Base-by-base conservation (phyloP, 1,140 invertebrate genomes). In the Yoshiicerus persimilis region DNA sequence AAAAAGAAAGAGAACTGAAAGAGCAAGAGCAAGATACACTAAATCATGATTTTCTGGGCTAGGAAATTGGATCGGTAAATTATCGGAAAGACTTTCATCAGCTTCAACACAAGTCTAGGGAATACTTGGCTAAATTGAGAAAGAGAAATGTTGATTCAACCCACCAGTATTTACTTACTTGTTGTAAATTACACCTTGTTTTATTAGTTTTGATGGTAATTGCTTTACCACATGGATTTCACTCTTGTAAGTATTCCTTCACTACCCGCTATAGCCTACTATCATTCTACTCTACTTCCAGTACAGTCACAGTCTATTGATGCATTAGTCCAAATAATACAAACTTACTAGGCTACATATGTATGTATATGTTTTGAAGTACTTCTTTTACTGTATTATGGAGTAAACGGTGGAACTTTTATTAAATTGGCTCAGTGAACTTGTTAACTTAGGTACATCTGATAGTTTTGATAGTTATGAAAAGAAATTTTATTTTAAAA, bases 51-150 rank as follows among this genome's bases (percentile, higher is more conserved):
- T 87, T 87, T 83, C 87, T 62, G 23, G 56, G 70, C 23, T 47
- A 83, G 38, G 87, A 87, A 87, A 87, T 87, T 87, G 87, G 87
- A 87, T 77, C 87, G 70, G 87, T 87, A 87, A 87, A 87, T 87
- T 87, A 87, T 87, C 87, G 75, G 47, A 83, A 87, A 87, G 75
- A 87, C 75, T 87, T 87, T 87, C 87, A 77, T 87, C 87, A 87
- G 86, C 25, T 87, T 77, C 86, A 66, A 80, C 75, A 80, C 30
- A 34, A 80, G 75, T 38, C 75, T 80, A n/a, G 75, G 75, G 75
- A 80, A 80, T 80, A 80, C 32, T 80, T 80, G 75, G 75, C 8
- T 80, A 80, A 38, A 80, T 30, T 80, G 75, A 36, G 75, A 34
- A 30, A 70, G 30, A 80, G 75, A 80, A 38, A 80, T 34, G 32